Evolutionary conservation across 2,888 invertebrate genomes (phyloP).

Genomic region (Cosmopolites sordidus): DNA sequence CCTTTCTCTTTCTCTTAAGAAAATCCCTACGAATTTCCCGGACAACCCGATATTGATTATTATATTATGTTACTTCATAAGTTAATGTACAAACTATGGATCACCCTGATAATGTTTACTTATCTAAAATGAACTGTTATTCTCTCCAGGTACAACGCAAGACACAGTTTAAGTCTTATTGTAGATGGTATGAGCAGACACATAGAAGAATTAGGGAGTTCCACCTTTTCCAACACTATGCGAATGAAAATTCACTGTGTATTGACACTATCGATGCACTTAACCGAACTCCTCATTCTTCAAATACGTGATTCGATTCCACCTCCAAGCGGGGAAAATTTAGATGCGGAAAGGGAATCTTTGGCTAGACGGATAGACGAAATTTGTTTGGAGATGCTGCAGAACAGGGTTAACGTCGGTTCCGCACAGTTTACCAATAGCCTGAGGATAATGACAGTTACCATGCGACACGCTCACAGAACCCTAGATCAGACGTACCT

Average conservation of each 20-base stretch:
- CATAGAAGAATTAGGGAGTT: slow-evolving; percentile 45
- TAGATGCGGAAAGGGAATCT: slow-evolving; percentile 43
- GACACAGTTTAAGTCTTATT: slow-evolving; percentile 49
- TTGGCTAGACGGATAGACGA: slow-evolving; percentile 43
- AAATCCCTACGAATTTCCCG: no score
- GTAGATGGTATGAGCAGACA: slow-evolving; percentile 50
- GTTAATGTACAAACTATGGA: no score
- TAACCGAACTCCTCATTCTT: slow-evolving; percentile 50
- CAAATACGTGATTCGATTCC: slow-evolving; percentile 50
- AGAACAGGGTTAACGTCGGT: slow-evolving; percentile 33
- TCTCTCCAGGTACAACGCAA: slow-evolving; percentile 38
- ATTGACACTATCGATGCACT: slow-evolving; percentile 49
- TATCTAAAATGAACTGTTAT: no score
- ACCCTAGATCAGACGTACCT: slow-evolving; percentile 42
- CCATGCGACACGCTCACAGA: slow-evolving; percentile 40
- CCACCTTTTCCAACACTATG: slow-evolving; percentile 31
- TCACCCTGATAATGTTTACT: no score
- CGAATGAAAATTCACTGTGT: slow-evolving; percentile 40
- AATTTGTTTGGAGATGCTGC: slow-evolving; percentile 44
- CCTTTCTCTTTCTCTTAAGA: no score
- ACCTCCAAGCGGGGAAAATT: slow-evolving; percentile 40
- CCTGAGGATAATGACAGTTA: slow-evolving; percentile 40
- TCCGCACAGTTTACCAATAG: slow-evolving; percentile 42
- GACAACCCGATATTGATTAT: no score
- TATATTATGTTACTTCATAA: no score